Evolutionary conservation across 2,113 vertebrate species (phyloP), one percentile per base, ranked within the genome.

Genomic region (Ranitomeya variabilis): DNA sequence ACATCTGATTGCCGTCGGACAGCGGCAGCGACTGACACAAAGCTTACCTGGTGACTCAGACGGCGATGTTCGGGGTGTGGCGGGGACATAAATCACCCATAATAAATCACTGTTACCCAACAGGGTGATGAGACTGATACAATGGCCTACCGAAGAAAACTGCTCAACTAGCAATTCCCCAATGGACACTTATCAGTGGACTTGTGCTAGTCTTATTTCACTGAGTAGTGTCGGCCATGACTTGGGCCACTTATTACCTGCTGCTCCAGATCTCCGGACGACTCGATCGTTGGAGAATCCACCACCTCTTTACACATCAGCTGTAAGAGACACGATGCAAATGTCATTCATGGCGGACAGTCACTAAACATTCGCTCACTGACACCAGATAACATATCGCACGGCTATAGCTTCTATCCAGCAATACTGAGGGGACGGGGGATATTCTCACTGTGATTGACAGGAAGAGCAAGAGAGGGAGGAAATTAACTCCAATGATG

Each of bases 301-400:
- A 93, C 14, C 62, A 92, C 90, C 90, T 99, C 97, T 93, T 96
- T 99, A 92, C 93, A 97, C 96, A 99, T 97, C 74, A 99, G 95
- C 98, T 98, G 92, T 51, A 87, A 91, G 90, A 90, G 45, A 92
- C 91, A 93, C 91, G 89, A 60, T 19, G 26, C 55, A 52, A 13
- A 71, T 71, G 69, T 71, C 0, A 71, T 71, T 7, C 10, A 69
- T 4, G 10, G 37, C 5, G 37, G 37, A 45, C 37, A 23, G 26
- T 26, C n/a, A 26, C 8, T 12, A 26, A 13, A 10, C 8, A 67
- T 12, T 67, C 9, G 4, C 9, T 67, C 64, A n/a, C 64, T 23
- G 64, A 67, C 10, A 67, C 21, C 19, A n/a, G 8, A 67, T 67
- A 9, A 57, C 55, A 13, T 11, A 9, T 57, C 55, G 12, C 55